Evolutionary conservation across 1,140 invertebrate species (phyloP).

Genomic region (Temnothorax curvispinosus): DNA sequence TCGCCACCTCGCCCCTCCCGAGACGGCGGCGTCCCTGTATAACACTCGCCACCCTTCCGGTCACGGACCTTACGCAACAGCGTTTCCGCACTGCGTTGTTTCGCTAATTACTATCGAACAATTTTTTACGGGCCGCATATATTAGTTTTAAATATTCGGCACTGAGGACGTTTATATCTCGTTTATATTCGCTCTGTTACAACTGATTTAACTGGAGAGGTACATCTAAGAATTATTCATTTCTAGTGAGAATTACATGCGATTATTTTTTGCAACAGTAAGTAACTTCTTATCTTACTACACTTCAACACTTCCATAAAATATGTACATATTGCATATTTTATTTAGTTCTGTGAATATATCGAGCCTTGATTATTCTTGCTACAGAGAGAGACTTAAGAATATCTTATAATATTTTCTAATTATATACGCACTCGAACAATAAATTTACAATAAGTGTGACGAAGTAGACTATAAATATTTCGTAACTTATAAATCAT

Average conservation of each 20-base stretch:
- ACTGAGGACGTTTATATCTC: background rate
- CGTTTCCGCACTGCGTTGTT: slow-evolving; percentile 5
- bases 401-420: slow-evolving; percentile 8
- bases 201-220: background rate
- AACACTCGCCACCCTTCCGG: slow-evolving; percentile 17
- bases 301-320: background rate
- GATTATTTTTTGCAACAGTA: background rate
- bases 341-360: background rate
- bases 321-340: background rate
- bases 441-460: background rate
- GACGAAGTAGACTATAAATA: background rate
- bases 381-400: background rate
- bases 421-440: background rate
- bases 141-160: background rate
- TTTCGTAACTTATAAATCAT: background rate
- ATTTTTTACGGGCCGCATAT: background rate
- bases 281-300: background rate
- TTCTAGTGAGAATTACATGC: background rate
- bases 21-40: background rate
- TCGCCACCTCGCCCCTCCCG: slow-evolving; percentile 53
- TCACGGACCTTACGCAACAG: slow-evolving; percentile 55
- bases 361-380: background rate
- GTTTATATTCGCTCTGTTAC: background rate
- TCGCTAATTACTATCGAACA: slow-evolving; percentile 18
- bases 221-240: background rate